These are phyloP conservation scores for Hartigia nigra DNA, from an alignment of 2,888 invertebrate species.

Conservation along the genomic window DNA sequence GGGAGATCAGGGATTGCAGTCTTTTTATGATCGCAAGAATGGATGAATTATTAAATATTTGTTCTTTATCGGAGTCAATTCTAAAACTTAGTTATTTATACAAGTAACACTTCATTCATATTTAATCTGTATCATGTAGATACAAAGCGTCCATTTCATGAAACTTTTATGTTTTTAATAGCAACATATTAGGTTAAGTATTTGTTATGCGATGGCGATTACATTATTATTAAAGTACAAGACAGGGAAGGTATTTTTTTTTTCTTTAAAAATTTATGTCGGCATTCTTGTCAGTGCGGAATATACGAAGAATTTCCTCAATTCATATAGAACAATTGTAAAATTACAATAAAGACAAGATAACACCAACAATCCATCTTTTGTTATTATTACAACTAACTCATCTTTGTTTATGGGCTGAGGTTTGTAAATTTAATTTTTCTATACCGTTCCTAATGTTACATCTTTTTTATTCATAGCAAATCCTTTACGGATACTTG, in stretches of 20 bases:
- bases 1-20: background rate
- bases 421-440: background rate
- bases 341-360: background rate
- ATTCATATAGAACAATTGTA: background rate
- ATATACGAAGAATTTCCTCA: background rate
- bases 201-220: background rate
- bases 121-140: background rate
- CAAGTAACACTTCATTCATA: background rate
- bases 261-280: background rate
- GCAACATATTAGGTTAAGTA: background rate
- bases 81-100: background rate
- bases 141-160: background rate
- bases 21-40: background rate
- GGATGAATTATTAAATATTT: background rate
- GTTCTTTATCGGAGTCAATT: background rate
- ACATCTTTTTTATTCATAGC: background rate
- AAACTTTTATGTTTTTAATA: background rate
- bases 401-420: background rate
- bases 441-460: too few species aligned
- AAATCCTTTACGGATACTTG: background rate
- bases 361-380: background rate
- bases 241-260: background rate
- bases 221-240: background rate
- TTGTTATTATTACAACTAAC: background rate
- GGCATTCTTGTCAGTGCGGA: background rate